These are phyloP conservation scores for Myiothlypis chrysogaster DNA, from an alignment of 2,797 vertebrate species.

Conservation along the genomic window DNA sequence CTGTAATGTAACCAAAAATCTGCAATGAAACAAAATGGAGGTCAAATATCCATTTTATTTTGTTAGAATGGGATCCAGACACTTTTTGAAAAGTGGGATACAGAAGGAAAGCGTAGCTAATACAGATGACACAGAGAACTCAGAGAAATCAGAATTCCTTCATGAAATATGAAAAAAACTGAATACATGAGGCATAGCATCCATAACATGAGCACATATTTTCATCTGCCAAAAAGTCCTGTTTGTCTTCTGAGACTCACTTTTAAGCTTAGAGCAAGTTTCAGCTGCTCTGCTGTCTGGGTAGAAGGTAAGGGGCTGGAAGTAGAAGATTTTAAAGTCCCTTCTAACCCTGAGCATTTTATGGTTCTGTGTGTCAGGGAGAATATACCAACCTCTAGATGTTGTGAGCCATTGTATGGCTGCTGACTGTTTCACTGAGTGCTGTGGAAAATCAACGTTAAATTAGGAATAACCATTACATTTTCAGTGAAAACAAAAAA, in stretches of 20 bases:
- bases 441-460: background rate
- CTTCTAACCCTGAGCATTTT: background rate
- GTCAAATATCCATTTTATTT: background rate
- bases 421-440: background rate
- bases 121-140: background rate
- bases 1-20: background rate
- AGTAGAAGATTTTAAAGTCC: background rate
- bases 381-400: background rate
- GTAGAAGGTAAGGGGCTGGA: background rate
- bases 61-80: background rate
- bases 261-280: background rate
- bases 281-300: rapidly evolving
- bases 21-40: background rate
- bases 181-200: background rate
- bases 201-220: background rate
- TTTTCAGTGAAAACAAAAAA: background rate
- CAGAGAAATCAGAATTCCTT: background rate
- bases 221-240: background rate
- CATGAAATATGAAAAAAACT: background rate
- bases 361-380: rapidly evolving
- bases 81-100: background rate
- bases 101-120: background rate
- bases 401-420: background rate
- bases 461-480: background rate
- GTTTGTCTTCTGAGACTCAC: background rate